Conservation (phyloP, 2,113 vertebrate species). For the Lasiurus cinereus region DNA sequence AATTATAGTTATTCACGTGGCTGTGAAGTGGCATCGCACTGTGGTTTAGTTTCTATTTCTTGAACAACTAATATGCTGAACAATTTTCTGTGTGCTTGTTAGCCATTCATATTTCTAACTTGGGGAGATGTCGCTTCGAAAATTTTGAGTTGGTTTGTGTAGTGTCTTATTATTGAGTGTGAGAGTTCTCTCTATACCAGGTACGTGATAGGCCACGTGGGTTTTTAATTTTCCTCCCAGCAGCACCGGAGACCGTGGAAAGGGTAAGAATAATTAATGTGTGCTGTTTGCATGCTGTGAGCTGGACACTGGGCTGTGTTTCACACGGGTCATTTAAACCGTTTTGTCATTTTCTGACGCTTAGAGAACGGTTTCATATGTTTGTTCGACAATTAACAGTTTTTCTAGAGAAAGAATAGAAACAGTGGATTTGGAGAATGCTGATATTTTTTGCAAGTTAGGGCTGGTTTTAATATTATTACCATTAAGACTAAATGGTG, state of each 20-base stretch:
- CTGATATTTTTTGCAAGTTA: not conserved
- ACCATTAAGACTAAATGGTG: not conserved
- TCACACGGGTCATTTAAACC: not conserved
- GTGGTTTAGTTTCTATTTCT: not conserved
- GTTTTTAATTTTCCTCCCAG: not conserved
- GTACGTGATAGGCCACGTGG: not conserved
- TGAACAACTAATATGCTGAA: not conserved
- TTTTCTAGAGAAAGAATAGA: not conserved
- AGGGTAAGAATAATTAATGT: not conserved
- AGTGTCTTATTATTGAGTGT: not conserved
- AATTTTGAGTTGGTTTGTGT: slow-evolving; percentile 4
- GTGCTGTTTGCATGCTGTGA: not conserved
- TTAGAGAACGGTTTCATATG: not conserved
- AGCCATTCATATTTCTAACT: not conserved
- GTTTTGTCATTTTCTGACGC: not conserved
- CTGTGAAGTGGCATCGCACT: not conserved
- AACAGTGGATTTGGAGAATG: not conserved
- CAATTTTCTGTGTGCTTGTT: not conserved
- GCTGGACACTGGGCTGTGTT: not conserved
- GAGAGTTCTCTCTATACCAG: not conserved
- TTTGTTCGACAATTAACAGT: not conserved
- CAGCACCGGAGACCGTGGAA: not conserved
- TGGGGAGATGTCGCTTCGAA: not conserved
- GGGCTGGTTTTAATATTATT: not conserved
- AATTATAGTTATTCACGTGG: not conserved